Base-by-base conservation (phyloP, 1,140 invertebrate species). In the Heliconius eleuchia region DNA sequence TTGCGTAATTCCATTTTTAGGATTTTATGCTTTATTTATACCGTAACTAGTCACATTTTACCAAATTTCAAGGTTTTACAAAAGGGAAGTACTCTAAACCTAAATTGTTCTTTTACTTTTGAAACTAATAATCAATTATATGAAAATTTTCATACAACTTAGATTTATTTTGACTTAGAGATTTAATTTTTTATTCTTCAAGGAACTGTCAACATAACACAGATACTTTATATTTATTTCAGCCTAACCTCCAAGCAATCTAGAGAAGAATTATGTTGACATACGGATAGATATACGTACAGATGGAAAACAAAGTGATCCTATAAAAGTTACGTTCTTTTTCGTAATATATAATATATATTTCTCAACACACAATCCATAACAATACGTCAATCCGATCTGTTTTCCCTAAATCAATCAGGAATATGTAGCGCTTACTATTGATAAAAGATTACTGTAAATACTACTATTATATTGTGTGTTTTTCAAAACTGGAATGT, bases 391-490 rank as follows among this genome's bases (percentile, higher is more conserved):
- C 75, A 30, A 4, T 19, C 23, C 30, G 57, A 71, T 50, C 27
- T 50, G 76, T 55, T 46, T 27, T 18, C 50, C 34, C 19, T 34
- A 13, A 72, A 34, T 78, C 42, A 78, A 78, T 78, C 55, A 34
- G 11, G 57, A 66, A 73, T 18, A 37, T 70, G 19, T 78, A 6
- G 50, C 77, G 23, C 9, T 60, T 11, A 66, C 27, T 2, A 9
- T 11, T 66, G 23, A 66, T 13, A 16, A 66, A 66, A 2, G 30
- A 16, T 13, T 30, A 66, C 16, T n/a, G 27, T 13, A 11, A 60
- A 9, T 60, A 30, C 27, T 27, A 57, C 11, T 27, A 30, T 16
- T 23, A 66, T 66, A 30, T 46, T 46, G 13, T 5, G 11, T 37
- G 4, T 37, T 37, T 37, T 37, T 37, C 34, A 37, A 37, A 37